Evolutionary conservation across 2,888 invertebrate species (phyloP).

Genomic region (Ormyrus nitidulus): DNA sequence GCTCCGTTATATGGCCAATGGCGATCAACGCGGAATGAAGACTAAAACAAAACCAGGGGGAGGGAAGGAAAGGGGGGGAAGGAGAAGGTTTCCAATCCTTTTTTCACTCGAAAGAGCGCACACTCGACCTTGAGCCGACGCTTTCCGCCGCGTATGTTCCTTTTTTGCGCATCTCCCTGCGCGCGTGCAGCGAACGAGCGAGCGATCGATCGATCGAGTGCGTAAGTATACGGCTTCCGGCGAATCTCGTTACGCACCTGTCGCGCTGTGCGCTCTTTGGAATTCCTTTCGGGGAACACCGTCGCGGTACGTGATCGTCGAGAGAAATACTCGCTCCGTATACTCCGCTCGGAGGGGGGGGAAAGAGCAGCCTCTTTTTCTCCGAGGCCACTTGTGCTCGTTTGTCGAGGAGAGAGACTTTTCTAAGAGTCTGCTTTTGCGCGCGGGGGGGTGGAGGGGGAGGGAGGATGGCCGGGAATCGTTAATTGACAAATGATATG

Average conservation of each 20-base stretch:
- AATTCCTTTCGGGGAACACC: slow-evolving; percentile 34
- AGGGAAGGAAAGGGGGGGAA: neutral
- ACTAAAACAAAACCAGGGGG: slow-evolving; percentile 6
- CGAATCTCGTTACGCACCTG: slow-evolving; percentile 39
- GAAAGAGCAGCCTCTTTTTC: too few relatives aligned
- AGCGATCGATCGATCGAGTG: neutral
- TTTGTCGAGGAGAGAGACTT: too few relatives aligned
- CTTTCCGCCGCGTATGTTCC: neutral
- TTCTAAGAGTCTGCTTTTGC: too few relatives aligned
- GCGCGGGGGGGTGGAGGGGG: too few relatives aligned
- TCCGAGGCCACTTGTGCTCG: too few relatives aligned
- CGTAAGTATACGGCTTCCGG: neutral
- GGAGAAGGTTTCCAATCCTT: too few relatives aligned
- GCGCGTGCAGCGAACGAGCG: neutral
- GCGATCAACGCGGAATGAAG: neutral
- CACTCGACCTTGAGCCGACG: slow-evolving; percentile 12
- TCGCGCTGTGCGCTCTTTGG: slow-evolving; percentile 27
- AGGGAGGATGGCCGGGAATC: too few relatives aligned
- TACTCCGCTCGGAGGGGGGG: too few relatives aligned
- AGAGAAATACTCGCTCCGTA: neutral
- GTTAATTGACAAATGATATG: too few relatives aligned
- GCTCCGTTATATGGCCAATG: slow-evolving; percentile 12
- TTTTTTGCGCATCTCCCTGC: neutral
- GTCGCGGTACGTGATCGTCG: slow-evolving; percentile 8
- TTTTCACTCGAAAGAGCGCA: neutral